Evolutionary conservation across 2,888 invertebrate genomes (phyloP).

Genomic region (Chaetoderma sp.): DNA sequence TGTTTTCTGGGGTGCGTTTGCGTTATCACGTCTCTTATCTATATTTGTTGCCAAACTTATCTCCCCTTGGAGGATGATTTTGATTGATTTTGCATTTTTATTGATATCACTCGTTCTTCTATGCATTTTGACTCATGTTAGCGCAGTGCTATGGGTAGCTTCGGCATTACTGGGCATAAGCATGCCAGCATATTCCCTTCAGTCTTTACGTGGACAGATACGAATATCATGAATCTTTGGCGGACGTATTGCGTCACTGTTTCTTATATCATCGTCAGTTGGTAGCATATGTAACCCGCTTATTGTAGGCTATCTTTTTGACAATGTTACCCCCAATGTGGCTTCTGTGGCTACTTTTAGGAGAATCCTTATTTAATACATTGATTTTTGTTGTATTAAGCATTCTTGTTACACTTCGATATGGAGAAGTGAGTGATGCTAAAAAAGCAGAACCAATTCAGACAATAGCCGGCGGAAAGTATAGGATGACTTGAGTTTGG

Average conservation of each 20-base stretch:
- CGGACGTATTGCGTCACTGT: background rate
- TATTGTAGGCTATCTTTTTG: background rate
- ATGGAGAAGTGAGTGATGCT: too few relatives aligned
- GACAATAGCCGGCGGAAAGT: too few relatives aligned
- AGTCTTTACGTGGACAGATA: background rate
- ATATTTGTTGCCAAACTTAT: background rate
- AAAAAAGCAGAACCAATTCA: too few relatives aligned
- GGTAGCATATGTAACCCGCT: background rate
- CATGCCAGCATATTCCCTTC: background rate
- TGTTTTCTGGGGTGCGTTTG: slow-evolving; percentile 4
- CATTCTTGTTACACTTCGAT: too few relatives aligned
- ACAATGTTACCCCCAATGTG: background rate
- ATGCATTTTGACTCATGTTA: background rate
- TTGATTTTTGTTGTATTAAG: too few relatives aligned
- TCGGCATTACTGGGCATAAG: background rate
- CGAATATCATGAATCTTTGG: background rate
- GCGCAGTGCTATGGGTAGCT: background rate
- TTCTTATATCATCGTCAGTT: background rate
- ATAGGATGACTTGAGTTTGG: too few relatives aligned
- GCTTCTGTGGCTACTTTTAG: too few relatives aligned
- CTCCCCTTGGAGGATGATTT: background rate
- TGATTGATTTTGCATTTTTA: background rate
- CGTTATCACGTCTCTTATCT: background rate
- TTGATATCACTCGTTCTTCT: background rate
- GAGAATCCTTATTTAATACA: too few relatives aligned